phyloP scores from a whole-genome alignment of 2,888 invertebrate genomes.

The Zaprionus obscuricornis region DNA sequence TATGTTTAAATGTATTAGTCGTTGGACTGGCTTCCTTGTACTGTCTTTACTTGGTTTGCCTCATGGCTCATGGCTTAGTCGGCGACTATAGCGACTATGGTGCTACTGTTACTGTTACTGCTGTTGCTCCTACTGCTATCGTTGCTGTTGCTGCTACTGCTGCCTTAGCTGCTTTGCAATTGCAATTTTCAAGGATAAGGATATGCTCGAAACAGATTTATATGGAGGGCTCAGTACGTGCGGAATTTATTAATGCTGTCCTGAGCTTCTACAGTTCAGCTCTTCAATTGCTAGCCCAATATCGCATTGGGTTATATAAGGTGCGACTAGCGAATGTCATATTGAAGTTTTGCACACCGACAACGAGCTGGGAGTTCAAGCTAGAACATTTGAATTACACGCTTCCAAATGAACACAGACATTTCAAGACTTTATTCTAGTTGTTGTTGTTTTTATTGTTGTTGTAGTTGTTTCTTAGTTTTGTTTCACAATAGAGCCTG shows the following conservation, averaged over 20 bases:
- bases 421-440: constrained; percentile 1
- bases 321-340: constrained; percentile 34
- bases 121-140: constrained; percentile 30
- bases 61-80: constrained; percentile 1
- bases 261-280: constrained; percentile 3
- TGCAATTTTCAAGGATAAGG: constrained; percentile 80
- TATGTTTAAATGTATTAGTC: constrained; percentile 29
- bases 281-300: constrained; percentile 11
- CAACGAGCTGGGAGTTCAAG: constrained; percentile 39
- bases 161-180: constrained; percentile 55
- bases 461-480: constrained; percentile 1
- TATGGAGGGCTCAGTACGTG: constrained; percentile 70
- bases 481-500: constrained; percentile 8
- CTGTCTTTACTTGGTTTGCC: not conserved
- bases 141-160: constrained; percentile 28
- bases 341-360: constrained; percentile 60
- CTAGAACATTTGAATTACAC: constrained; percentile 49
- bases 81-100: too few species aligned
- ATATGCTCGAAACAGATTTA: constrained; percentile 74
- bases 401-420: constrained; percentile 46
- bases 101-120: constrained; percentile 23
- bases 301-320: constrained; percentile 59
- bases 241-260: constrained; percentile 70
- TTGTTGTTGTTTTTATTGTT: constrained; percentile 10
- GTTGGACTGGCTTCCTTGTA: constrained; percentile 7